A percentile compares a stretch with the other conserved stretches of the same genome.
Conservation (phyloP, 2,797 vertebrate genomes). For the Danionella dracula region DNA sequence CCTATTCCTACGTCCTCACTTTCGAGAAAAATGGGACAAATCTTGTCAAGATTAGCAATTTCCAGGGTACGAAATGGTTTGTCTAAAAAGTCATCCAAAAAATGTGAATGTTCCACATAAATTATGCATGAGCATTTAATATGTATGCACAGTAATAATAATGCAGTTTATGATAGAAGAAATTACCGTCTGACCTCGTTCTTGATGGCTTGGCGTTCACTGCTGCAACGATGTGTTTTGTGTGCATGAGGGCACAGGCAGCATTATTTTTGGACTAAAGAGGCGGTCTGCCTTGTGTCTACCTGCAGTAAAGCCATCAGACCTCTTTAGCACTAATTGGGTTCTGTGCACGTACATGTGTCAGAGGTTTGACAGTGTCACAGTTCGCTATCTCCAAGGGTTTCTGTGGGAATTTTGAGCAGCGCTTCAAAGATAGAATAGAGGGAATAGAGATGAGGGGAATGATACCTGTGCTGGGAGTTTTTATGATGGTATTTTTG, state of each 20-base stretch:
- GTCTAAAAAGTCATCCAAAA: too few species aligned
- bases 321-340: constrained; percentile 37
- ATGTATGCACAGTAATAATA: background rate
- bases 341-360: constrained; percentile 16
- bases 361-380: constrained; percentile 13
- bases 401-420: background rate
- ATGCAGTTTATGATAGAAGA: background rate
- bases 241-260: background rate
- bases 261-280: constrained; percentile 11
- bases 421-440: background rate
- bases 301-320: constrained; percentile 12
- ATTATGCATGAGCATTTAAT: too few species aligned
- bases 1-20: too few species aligned
- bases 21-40: too few species aligned
- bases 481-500: background rate
- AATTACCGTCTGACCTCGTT: background rate
- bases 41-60: too few species aligned
- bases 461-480: background rate
- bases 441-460: background rate
- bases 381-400: constrained; percentile 5
- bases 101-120: too few species aligned
- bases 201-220: background rate
- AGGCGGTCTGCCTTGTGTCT: background rate
- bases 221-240: constrained; percentile 11
- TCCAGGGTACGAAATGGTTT: too few species aligned